phyloP scores from a whole-genome alignment of 2,113 vertebrate species.

The Plecotus auritus region DNA sequence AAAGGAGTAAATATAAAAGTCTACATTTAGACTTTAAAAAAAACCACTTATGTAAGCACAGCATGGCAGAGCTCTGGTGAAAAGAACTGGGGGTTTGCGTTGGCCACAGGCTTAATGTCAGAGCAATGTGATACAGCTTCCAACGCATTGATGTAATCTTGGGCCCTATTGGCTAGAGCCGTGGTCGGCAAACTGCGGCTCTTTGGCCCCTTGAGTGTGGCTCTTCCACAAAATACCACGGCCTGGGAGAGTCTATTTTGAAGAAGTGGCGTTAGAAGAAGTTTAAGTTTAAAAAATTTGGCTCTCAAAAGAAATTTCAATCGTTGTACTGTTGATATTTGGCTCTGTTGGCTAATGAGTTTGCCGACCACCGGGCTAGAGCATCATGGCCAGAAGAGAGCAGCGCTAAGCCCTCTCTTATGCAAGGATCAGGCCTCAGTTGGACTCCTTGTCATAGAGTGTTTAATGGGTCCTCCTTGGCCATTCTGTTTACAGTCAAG shows the following conservation, averaged over 20 bases:
- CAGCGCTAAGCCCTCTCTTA: background rate
- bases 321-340: too few relatives aligned
- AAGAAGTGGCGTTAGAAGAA: too few relatives aligned
- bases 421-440: background rate
- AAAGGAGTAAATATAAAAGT: constrained; percentile 76
- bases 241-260: too few relatives aligned
- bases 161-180: background rate
- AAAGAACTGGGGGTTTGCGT: constrained; percentile 47
- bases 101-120: constrained; percentile 53
- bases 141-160: constrained; percentile 32
- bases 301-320: too few relatives aligned
- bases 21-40: constrained; percentile 68
- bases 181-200: too few relatives aligned
- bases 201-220: too few relatives aligned
- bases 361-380: background rate
- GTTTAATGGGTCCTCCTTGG: background rate
- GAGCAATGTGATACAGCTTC: constrained; percentile 43
- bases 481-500: background rate
- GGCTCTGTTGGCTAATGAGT: too few relatives aligned
- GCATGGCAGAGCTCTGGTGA: constrained; percentile 50
- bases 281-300: too few relatives aligned
- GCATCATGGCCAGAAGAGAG: background rate
- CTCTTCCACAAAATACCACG: too few relatives aligned
- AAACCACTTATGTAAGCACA: constrained; percentile 74
- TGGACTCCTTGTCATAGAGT: background rate